These are phyloP conservation scores for Drosophila borborema DNA, from an alignment of 2,888 invertebrate genomes.

Conservation along the genomic window DNA sequence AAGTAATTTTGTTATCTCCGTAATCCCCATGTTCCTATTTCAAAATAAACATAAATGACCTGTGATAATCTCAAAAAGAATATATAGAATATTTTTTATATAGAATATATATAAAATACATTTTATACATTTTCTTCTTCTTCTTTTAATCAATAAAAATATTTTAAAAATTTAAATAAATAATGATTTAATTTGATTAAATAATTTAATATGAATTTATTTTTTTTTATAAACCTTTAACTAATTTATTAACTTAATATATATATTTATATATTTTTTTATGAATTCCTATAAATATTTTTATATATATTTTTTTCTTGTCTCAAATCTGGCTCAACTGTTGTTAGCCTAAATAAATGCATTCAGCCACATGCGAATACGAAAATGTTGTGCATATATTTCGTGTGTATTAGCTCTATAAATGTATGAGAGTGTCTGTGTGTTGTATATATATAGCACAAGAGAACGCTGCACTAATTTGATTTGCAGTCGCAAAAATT, in stretches of 20 bases:
- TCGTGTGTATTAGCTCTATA: conserved; percentile 1
- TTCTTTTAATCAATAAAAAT: too few relatives aligned
- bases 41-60: too few relatives aligned
- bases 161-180: not conserved
- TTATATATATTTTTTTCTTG: not conserved
- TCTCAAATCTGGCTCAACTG: not conserved
- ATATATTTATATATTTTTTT: not conserved
- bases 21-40: too few relatives aligned
- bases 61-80: too few relatives aligned
- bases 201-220: not conserved
- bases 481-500: conserved; percentile 58
- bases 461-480: conserved; percentile 52
- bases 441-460: not conserved
- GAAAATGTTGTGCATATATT: conserved; percentile 6
- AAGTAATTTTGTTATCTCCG: too few relatives aligned
- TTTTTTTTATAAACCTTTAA: not conserved
- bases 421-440: not conserved
- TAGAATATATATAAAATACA: too few relatives aligned
- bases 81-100: too few relatives aligned
- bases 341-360: not conserved
- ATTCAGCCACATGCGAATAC: not conserved
- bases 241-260: not conserved
- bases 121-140: too few relatives aligned
- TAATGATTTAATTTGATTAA: not conserved
- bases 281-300: not conserved